Base-by-base conservation (phyloP, 2,888 invertebrate species). In the Noctua comes region DNA sequence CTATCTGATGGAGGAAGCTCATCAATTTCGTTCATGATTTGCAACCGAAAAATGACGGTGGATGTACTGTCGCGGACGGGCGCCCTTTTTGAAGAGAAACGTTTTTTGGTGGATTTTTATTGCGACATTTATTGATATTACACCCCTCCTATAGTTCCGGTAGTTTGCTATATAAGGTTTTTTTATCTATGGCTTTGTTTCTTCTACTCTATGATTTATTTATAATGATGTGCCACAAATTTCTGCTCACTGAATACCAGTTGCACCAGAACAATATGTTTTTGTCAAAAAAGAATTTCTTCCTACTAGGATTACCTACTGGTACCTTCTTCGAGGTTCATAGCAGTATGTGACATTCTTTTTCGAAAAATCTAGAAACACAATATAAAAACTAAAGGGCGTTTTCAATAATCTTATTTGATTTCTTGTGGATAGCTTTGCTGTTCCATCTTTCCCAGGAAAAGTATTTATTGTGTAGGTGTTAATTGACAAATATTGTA, bases 1-100 rank as follows among this genome's bases (percentile, higher is more conserved):
- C n/a, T 89, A 89, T 89, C 90, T 72, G 89, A 89, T 89, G 80
- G 79, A 40, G 80, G 77, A 78, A 80, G 59, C 86, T 90, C 90
- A 89, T 89, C 89, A 89, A 89, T 89, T 90, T 88, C 88, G 88
- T 82, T 90, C 86, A 86, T 90, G 89, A 88, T 90, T 89, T 88
- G 89, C 89, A 88, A 88, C 86, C 83, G 82, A 89, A 89, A 89
- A 88, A 88, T 88, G 79, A 84, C 77, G 75, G 75, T 71, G 59
- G 68, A 65, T 7, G 89, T 89, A 87, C 89, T 73, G 88, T 80
- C 82, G 70, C 48, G 57, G 16, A 85, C 87, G 24, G 65, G 24
- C 18, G 65, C 72, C 62, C 54, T 76, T 88, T 70, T 77, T 18
- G n/a, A 43, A 16, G n/a, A 48, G 4, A 16, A 62, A 31, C 3